phyloP scores from a whole-genome alignment of 2,113 vertebrate genomes.

The Sterna hirundo region DNA sequence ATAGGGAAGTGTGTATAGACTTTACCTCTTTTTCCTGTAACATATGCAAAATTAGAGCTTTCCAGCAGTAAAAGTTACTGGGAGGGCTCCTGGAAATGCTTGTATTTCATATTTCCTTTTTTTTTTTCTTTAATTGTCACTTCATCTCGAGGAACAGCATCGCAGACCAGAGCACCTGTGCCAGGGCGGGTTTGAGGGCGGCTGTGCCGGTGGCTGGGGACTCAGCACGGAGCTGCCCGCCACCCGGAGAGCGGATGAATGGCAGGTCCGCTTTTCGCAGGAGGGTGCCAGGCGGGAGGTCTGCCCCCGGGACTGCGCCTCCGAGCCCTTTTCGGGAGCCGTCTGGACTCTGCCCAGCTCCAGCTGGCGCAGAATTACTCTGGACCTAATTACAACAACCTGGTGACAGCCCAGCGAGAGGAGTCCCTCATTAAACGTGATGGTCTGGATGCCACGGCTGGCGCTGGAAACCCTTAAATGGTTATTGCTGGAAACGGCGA shows the following conservation, averaged over 20 bases:
- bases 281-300: neutral
- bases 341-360: constrained; percentile 15
- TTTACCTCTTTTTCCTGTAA: neutral
- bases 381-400: constrained; percentile 14
- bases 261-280: neutral
- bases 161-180: neutral
- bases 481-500: neutral
- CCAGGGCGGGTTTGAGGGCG: fast-evolving
- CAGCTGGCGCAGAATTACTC: neutral
- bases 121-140: neutral
- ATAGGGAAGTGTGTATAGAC: neutral
- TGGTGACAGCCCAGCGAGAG: constrained; percentile 10
- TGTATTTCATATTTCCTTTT: neutral
- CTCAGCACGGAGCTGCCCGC: fast-evolving
- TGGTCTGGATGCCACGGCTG: constrained; percentile 11
- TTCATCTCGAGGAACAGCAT: neutral
- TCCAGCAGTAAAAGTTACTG: neutral
- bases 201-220: fast-evolving
- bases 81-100: neutral
- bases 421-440: constrained; percentile 23
- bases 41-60: neutral
- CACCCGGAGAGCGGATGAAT: fast-evolving
- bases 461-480: neutral
- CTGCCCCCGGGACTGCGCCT: neutral
- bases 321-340: neutral